Base-by-base conservation (phyloP, 2,797 vertebrate genomes). In the Myotis findleyi region DNA sequence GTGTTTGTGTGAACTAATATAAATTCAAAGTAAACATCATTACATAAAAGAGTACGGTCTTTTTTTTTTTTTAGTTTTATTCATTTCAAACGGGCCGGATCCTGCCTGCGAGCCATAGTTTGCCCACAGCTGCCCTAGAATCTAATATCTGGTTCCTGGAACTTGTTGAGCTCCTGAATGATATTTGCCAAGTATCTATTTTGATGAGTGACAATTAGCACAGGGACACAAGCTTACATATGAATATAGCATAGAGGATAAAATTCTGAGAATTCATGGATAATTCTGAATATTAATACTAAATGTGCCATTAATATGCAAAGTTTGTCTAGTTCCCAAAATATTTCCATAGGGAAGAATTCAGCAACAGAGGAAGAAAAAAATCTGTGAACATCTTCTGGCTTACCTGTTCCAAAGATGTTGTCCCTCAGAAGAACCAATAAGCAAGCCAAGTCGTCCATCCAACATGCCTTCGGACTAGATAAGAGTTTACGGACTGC, bases 351-450 rank as follows among this genome's bases (percentile, higher is more conserved):
- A 47, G 36, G 13, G 8, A 27, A 13, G 20, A 44, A 14, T 11
- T 73, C 66, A 11, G 8, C 14, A 4, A 0, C 12, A 18, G 53
- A 76, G 38, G 33, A 27, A 57, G 13, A 23, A 33, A 11, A 27
- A 44, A 8, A 20, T 23, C 72, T 20, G 2, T 6, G 36, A 27
- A 2, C 16, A 20, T 38, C 27, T 59, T 55, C 33, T 12, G 23
- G n/a, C 17, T 49, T 1, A 0, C 11, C 8, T 2, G 2, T 41
- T 27, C 27, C 25, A 57, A 33, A 66, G 23, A 27, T 4, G 11
- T 2, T 27, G 41, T 7, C 41, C 21, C 30, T 25, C 1, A 0
- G 51, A 49, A 66, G 7, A 49, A 66, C 6, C 47, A 41, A 38
- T 25, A n/a, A 18, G n/a, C 62, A 30, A 77, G 64, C 41, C n/a